Conservation (phyloP, 2,797 vertebrate species). For the Cossypha caffra region DNA sequence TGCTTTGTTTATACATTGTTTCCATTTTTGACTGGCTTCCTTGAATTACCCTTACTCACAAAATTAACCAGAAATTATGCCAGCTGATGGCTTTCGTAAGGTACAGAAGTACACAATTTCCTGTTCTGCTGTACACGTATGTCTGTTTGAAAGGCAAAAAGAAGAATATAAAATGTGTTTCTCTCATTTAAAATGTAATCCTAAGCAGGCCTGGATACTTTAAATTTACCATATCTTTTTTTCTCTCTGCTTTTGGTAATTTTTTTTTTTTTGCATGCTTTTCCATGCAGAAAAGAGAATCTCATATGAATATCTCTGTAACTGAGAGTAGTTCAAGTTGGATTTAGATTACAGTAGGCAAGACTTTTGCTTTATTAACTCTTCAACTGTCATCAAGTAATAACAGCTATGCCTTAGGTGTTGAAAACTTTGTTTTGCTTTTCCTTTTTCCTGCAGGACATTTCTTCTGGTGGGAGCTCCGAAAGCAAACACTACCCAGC, state of each 20-base stretch:
- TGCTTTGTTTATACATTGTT: not conserved
- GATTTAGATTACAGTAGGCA: not conserved
- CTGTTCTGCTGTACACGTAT: accelerated
- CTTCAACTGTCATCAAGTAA: not conserved
- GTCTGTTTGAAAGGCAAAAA: not conserved
- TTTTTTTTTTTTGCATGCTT: not conserved
- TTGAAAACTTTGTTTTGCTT: not conserved
- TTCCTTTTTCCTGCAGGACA: slow-evolving; percentile 49
- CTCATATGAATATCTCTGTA: not conserved
- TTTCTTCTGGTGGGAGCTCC: slow-evolving; percentile 82
- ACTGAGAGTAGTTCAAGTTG: not conserved
- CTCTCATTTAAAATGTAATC: not conserved
- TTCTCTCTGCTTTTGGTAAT: not conserved
- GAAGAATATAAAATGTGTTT: not conserved
- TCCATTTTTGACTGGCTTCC: not conserved
- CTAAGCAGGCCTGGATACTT: not conserved
- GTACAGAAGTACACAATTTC: not conserved
- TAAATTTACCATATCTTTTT: not conserved
- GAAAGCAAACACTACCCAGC: slow-evolving; percentile 82
- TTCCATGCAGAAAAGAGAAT: not conserved
- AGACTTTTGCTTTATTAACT: not conserved
- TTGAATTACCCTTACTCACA: not conserved
- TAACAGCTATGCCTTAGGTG: not conserved
- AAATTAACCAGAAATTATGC: not conserved
- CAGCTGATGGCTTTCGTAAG: not conserved